phyloP scores from a whole-genome alignment of 2,797 vertebrate species.

The Sternarchorhynchus goeldii region DNA sequence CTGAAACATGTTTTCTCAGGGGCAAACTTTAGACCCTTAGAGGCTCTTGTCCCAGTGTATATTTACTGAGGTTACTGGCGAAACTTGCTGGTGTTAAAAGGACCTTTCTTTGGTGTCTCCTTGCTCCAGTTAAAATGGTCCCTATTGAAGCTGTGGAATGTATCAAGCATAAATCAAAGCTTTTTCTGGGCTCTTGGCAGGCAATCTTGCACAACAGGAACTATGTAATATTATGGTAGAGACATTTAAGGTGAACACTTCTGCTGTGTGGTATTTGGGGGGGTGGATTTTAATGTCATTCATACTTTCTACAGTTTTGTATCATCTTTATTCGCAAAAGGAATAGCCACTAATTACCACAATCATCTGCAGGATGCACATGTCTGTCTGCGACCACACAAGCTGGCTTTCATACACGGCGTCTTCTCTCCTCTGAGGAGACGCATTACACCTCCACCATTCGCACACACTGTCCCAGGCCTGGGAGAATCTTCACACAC shows the following conservation, averaged over 20 bases:
- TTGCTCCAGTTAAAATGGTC: slow-evolving; percentile 90
- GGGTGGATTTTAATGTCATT: slow-evolving; percentile 34
- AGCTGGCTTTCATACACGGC: slow-evolving; percentile 55
- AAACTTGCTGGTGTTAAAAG: slow-evolving; percentile 81
- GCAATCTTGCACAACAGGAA: slow-evolving; percentile 76
- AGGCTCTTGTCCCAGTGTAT: slow-evolving; percentile 24
- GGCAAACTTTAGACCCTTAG: slow-evolving; percentile 40
- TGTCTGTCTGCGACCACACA: slow-evolving; percentile 49
- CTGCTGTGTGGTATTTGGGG: slow-evolving; percentile 71
- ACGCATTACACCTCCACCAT: slow-evolving; percentile 4
- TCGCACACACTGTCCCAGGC: slow-evolving; percentile 27
- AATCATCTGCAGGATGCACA: slow-evolving; percentile 59
- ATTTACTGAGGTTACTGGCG: slow-evolving; percentile 62
- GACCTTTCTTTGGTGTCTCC: slow-evolving; percentile 79
- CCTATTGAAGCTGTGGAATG: slow-evolving; percentile 86
- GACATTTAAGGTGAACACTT: slow-evolving; percentile 92
- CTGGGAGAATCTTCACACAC: slow-evolving; percentile 39
- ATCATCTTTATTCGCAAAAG: slow-evolving; percentile 53
- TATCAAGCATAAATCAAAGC: slow-evolving; percentile 95
- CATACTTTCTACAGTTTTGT: background rate
- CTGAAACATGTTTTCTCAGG: slow-evolving; percentile 9
- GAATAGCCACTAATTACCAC: slow-evolving; percentile 64
- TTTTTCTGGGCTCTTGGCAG: slow-evolving; percentile 93
- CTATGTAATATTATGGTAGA: slow-evolving; percentile 80
- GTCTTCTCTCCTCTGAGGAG: slow-evolving; percentile 39